A percentile compares a stretch with the other conserved stretches of the same genome.
These are phyloP conservation scores for Hemicrepidius hirtus DNA, from an alignment of 2,888 invertebrate species.

Conservation along the genomic window DNA sequence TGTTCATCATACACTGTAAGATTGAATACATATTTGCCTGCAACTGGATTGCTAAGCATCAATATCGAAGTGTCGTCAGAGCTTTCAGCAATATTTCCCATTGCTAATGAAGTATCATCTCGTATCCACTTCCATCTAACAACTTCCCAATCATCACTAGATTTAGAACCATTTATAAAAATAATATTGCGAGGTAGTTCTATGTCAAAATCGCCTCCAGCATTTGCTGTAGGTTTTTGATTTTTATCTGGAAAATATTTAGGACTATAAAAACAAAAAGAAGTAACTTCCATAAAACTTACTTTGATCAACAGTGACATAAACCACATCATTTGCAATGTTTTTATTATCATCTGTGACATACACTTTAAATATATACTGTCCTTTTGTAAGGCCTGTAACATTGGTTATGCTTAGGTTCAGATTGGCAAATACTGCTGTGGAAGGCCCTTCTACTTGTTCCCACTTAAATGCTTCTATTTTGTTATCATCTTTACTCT, in stretches of 20 bases:
- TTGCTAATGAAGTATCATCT: conserved; percentile 85
- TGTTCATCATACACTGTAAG: conserved; percentile 94
- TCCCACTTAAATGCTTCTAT: conserved; percentile 91
- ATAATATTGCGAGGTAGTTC: conserved; percentile 85
- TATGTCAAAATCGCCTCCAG: conserved; percentile 88
- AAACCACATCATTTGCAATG: conserved; percentile 82
- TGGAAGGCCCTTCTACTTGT: conserved; percentile 82
- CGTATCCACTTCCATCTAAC: conserved; percentile 90
- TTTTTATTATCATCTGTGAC: conserved; percentile 91
- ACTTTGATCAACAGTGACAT: conserved; percentile 90
- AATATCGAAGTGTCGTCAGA: conserved; percentile 87
- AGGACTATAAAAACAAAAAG: conserved; percentile 40
- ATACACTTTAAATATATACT: conserved; percentile 87
- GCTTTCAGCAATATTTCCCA: conserved; percentile 84
- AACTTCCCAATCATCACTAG: conserved; percentile 91
- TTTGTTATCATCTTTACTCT: conserved; percentile 83
- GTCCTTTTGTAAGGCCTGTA: conserved; percentile 87
- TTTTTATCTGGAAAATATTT: conserved; percentile 82
- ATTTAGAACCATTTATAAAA: conserved; percentile 88
- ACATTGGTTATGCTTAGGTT: conserved; percentile 80
- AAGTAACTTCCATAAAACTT: conserved; percentile 67
- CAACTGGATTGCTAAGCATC: conserved; percentile 87
- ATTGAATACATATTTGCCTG: conserved; percentile 91
- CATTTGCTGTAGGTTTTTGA: conserved; percentile 90
- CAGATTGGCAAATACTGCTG: conserved; percentile 72